These are phyloP conservation scores for Propithecus deckenii DNA, from an alignment of 2,797 vertebrate species.

Conservation along the genomic window DNA sequence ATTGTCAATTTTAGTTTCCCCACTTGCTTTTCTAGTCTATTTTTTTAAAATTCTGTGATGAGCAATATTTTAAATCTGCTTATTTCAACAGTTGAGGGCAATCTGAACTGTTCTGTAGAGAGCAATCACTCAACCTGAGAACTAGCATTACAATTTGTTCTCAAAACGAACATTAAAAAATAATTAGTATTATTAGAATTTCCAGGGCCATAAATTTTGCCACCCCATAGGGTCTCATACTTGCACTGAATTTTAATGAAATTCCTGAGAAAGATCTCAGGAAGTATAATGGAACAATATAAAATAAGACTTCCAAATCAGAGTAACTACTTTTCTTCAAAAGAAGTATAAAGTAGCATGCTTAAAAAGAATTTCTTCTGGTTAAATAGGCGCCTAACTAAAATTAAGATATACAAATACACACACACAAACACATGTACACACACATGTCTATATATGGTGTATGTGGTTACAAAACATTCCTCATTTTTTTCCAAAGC, in stretches of 20 bases:
- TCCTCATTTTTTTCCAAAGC: neutral
- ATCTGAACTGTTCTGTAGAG: neutral
- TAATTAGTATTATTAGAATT: slow-evolving; percentile 16
- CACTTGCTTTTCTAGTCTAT: neutral
- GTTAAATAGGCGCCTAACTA: neutral
- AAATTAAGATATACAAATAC: neutral
- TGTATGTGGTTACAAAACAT: neutral
- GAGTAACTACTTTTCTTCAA: neutral
- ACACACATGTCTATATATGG: neutral
- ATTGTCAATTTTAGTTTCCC: neutral
- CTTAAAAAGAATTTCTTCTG: neutral
- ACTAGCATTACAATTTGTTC: slow-evolving; percentile 66
- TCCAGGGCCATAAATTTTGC: slow-evolving; percentile 4
- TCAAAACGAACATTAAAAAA: slow-evolving; percentile 41
- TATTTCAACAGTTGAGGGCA: neutral
- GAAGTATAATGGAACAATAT: neutral
- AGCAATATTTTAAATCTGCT: slow-evolving; percentile 26
- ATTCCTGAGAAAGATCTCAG: neutral
- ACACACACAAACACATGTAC: neutral
- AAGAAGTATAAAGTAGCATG: neutral
- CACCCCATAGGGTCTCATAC: neutral
- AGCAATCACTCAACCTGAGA: slow-evolving; percentile 51
- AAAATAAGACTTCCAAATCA: neutral
- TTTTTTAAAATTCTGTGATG: neutral
- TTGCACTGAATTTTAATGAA: neutral